Percentiles rank a stretch among this genome's conserved stretches.
phyloP scores from a whole-genome alignment of 2,797 vertebrate species.

The Picus viridis region DNA sequence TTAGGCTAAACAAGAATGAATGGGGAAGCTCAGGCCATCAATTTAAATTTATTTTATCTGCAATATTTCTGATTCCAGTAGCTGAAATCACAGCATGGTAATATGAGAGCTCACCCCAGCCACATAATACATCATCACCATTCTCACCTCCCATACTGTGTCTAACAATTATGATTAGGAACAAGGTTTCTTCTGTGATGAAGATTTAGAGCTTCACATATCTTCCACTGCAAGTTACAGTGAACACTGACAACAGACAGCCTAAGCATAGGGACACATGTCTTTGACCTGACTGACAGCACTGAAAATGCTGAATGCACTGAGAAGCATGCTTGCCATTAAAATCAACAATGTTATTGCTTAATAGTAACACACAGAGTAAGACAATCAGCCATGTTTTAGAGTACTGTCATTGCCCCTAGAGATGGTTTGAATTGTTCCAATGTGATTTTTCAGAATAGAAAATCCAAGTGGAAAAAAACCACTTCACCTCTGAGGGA shows the following conservation, averaged over 20 bases:
- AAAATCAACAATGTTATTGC: neutral
- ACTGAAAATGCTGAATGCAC: neutral
- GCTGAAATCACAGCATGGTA: neutral
- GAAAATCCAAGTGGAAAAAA: neutral
- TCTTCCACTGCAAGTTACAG: neutral
- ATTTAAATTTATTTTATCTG: neutral
- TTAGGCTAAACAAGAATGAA: neutral
- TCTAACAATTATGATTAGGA: neutral
- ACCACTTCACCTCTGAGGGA: neutral
- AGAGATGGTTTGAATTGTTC: neutral
- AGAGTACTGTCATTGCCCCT: neutral
- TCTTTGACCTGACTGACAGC: neutral
- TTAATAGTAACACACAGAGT: neutral
- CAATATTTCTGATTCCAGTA: neutral
- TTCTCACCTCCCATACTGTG: neutral
- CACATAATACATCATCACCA: neutral
- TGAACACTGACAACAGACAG: neutral
- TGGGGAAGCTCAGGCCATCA: neutral
- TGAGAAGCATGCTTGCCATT: neutral
- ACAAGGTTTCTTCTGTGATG: neutral
- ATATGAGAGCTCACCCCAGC: neutral
- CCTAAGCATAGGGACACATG: neutral
- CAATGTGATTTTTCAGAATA: neutral
- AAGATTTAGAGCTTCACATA: neutral
- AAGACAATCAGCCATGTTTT: neutral